Evolutionary conservation across 2,113 vertebrate species (phyloP), one percentile per base, ranked within the genome.

Genomic region (Pseudorasbora parva): DNA sequence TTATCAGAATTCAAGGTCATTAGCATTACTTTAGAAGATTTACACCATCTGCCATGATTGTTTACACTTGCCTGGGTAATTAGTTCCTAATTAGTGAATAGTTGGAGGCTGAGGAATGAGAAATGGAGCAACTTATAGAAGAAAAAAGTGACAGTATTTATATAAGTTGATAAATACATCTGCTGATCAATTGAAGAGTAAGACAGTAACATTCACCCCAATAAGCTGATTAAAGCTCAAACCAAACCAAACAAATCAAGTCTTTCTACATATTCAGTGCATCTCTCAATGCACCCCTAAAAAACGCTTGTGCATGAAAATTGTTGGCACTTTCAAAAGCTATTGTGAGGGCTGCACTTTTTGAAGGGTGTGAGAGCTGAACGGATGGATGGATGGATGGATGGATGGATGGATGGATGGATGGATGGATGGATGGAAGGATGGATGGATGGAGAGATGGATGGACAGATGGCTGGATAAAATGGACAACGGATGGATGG

Each of bases 31-130:
- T 92, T 92, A 41, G 17, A 84, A 83, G 57, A 45, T 87, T 94
- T 93, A 91, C 91, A 91, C 95, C 96, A 96, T 97, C 96, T 97
- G 97, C 89, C 94, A 92, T 92, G 93, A 95, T 94, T 96, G 95
- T 96, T 96, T 96, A 96, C 95, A 95, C 95, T 95, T 93, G 94
- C 90, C 93, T 94, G 86, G 93, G 94, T 96, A 96, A 97, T 97
- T 96, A 96, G 92, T 92, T 92, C 90, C 94, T 96, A 96, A 96
- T 97, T 96, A 97, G 94, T 88, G 89, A 91, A 92, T 95, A 94
- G 93, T 92, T 92, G 93, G 56, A 33, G 56, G 59, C 37, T 66
- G 25, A 66, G 59, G 30, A 25, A 56, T 64, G 43, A 37, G n/a
- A 47, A 82, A 84, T 87, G 54, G 45, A 54, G 45, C 12, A n/a